A percentile compares a stretch with the other conserved stretches of the same genome.
Conservation (phyloP, 2,888 invertebrate species). For the Norana najaformis region DNA sequence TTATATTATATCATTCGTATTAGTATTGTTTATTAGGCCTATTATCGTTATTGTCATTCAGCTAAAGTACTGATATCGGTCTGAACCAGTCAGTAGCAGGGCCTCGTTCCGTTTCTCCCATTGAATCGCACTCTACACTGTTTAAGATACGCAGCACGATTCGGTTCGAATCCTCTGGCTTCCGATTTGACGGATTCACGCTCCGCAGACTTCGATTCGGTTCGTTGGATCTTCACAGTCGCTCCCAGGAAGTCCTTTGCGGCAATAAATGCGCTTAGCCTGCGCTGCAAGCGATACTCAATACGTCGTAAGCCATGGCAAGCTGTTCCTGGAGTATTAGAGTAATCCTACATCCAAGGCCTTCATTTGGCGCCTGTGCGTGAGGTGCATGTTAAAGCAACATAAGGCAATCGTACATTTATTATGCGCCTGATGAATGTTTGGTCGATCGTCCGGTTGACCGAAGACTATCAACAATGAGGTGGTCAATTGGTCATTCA, state of each 20-base stretch:
- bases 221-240: not conserved
- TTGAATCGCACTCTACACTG: not conserved
- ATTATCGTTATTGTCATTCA: too few species aligned
- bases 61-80: not conserved
- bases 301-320: not conserved
- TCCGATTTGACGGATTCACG: constrained; percentile 13
- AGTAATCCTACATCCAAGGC: too few species aligned
- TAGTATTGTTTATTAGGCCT: too few species aligned
- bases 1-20: too few species aligned
- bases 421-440: too few species aligned
- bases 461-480: too few species aligned
- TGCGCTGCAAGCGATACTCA: not conserved
- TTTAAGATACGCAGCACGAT: not conserved
- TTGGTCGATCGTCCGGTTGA: too few species aligned
- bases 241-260: not conserved
- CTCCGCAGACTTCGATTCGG: not conserved
- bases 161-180: not conserved
- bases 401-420: not conserved
- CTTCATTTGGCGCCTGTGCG: not conserved
- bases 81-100: not conserved
- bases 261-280: not conserved
- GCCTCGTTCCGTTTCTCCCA: not conserved
- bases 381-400: not conserved
- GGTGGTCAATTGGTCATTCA: not conserved
- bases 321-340: not conserved